Conservation (phyloP, 2,797 vertebrate species). For the Lophotriccus pileatus region DNA sequence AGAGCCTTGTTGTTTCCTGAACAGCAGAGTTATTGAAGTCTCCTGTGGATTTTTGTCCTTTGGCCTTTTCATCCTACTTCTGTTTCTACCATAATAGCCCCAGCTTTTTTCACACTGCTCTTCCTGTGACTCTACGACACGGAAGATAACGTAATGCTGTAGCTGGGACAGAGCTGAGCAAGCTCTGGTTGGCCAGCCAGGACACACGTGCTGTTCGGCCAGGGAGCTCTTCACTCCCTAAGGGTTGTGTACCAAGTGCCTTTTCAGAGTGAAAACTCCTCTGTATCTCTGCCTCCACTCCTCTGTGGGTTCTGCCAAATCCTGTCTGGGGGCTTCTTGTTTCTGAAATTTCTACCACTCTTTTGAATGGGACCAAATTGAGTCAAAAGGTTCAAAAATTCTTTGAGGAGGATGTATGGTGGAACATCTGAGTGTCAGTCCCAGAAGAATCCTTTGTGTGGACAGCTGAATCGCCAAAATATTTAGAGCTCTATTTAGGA, state of each 20-base stretch:
- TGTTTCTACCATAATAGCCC: constrained; percentile 43
- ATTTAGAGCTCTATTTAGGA: neutral
- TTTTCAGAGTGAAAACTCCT: neutral
- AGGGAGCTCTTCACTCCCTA: neutral
- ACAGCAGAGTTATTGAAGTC: constrained; percentile 37
- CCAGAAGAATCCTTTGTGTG: neutral
- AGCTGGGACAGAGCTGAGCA: neutral
- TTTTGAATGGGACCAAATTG: neutral
- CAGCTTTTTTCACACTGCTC: neutral
- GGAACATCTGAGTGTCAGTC: neutral
- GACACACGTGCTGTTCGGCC: neutral
- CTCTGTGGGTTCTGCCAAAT: neutral
- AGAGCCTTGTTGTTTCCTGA: constrained; percentile 67
- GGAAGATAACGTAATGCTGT: constrained; percentile 22
- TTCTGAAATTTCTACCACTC: neutral
- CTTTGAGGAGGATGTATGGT: neutral
- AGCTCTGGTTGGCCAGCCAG: neutral
- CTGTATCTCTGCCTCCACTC: neutral
- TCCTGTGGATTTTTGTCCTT: constrained; percentile 64
- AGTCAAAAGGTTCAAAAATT: neutral
- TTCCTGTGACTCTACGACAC: constrained; percentile 29
- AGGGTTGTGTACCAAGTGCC: neutral
- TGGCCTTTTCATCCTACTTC: constrained; percentile 59
- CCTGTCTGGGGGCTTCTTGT: neutral
- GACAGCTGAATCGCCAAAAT: neutral